Base-by-base conservation (phyloP, 2,888 invertebrate species). In the Rhimphoctona megacephalus region DNA sequence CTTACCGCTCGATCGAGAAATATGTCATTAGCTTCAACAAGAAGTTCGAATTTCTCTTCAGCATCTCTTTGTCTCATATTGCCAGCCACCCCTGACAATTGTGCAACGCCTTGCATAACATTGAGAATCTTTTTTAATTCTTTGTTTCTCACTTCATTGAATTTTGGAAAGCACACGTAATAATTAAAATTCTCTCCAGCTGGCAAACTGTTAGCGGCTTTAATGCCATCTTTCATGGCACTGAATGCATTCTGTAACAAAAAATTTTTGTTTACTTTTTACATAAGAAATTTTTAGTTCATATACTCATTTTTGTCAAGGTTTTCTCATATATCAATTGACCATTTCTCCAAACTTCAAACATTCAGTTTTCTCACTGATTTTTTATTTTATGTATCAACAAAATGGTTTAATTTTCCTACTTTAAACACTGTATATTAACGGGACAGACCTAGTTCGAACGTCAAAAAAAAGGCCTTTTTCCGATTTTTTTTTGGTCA, bases 21-120 rank as follows among this genome's bases (percentile, higher is more conserved):
- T 70, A 96, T 95, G 94, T 99, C 98, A 94, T 98, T 98, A 19
- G 96, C 96, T 91, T 98, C 98, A 39, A 97, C 95, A 17, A 99
- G 92, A 90, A 97, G 95, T 87, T 98, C 98, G 90, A 97, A 96
- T 92, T 96, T 96, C 88, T 97, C 97, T 74, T 97, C 96, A 1
- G 95, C 89, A 83, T 96, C 95, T 36, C 96, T 94, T 49, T 94
- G 94, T 87, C 94, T 94, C 85, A 97, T 95, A 86, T 96, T 96
- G 14, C 95, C 95, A 72, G 95, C 94, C 19, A 96, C 92, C 49
- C 96, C 95, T 86, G 96, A 95, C 85, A 95, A 94, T 89, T 95
- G 94, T 88, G 97, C 90, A 90, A 96, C 94, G 92, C 95, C 92
- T 89, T 96, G 95, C 92, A 96, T 95, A 90, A 96, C 91, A 89